These are phyloP conservation scores for Tuberolachnus salignus DNA, from an alignment of 2,888 invertebrate species.

Conservation along the genomic window DNA sequence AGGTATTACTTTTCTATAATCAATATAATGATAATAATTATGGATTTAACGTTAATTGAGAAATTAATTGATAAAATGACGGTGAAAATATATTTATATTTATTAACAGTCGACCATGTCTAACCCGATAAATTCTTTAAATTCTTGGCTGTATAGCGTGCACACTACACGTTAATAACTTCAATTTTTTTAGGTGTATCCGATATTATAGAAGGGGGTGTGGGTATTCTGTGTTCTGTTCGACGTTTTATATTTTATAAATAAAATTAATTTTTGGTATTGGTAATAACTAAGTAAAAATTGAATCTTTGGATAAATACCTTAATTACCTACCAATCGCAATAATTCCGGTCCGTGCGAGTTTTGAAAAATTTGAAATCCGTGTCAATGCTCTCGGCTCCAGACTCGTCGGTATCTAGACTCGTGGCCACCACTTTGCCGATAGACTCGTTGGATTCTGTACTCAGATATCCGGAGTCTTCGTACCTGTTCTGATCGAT, in stretches of 20 bases:
- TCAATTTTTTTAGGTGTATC: too few relatives aligned
- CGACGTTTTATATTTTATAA: background rate
- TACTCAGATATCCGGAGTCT: conserved; percentile 85
- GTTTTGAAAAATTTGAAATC: conserved; percentile 65
- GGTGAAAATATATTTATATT: too few relatives aligned
- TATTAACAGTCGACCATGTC: too few relatives aligned
- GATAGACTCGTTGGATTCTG: conserved; percentile 80
- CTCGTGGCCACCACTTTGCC: conserved; percentile 65
- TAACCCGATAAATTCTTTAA: too few relatives aligned
- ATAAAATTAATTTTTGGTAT: conserved; percentile 21
- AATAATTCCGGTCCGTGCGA: conserved; percentile 33
- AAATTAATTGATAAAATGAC: too few relatives aligned
- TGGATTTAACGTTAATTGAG: too few relatives aligned
- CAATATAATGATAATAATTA: too few relatives aligned
- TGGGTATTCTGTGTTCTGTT: background rate
- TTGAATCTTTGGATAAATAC: conserved; percentile 15
- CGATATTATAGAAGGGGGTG: too few relatives aligned
- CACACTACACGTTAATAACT: too few relatives aligned
- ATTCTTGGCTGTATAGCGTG: too few relatives aligned
- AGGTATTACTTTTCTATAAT: too few relatives aligned
- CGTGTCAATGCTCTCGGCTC: conserved; percentile 84
- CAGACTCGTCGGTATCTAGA: conserved; percentile 67
- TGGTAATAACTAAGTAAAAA: background rate
- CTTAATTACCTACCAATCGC: conserved; percentile 47
- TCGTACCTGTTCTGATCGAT: conserved; percentile 65